phyloP scores from a whole-genome alignment of 2,113 vertebrate genomes.

The Oophaga pumilio region DNA sequence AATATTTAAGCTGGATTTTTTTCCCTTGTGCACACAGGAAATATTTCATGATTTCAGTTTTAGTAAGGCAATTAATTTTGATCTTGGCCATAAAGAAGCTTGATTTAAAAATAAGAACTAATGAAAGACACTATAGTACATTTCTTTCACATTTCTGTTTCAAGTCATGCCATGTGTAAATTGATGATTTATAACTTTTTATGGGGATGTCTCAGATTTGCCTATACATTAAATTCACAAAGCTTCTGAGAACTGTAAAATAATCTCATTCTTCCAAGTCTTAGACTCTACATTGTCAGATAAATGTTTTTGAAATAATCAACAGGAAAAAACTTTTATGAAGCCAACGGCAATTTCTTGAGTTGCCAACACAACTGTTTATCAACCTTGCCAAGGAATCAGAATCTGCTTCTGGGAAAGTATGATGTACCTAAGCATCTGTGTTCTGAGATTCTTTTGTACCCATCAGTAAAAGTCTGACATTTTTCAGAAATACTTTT shows the following conservation, averaged over 20 bases:
- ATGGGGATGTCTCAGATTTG: not conserved
- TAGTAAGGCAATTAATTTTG: constrained; percentile 9
- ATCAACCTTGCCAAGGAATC: constrained; percentile 71
- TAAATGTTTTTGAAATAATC: constrained; percentile 63
- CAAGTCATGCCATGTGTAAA: constrained; percentile 1
- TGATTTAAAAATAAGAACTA: not conserved
- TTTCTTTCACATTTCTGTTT: constrained; percentile 15
- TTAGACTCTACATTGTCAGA: constrained; percentile 5
- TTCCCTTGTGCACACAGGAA: not conserved
- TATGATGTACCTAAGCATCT: constrained; percentile 77
- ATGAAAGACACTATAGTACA: not conserved
- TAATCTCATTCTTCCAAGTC: constrained; percentile 30
- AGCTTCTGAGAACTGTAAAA: constrained; percentile 43
- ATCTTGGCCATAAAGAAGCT: not conserved
- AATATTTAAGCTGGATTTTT: constrained; percentile 39
- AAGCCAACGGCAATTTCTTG: constrained; percentile 67
- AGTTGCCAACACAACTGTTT: constrained; percentile 74
- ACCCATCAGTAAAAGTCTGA: not conserved
- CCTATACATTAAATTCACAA: constrained; percentile 36
- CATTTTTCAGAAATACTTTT: not conserved
- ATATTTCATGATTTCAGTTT: constrained; percentile 34
- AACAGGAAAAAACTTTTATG: constrained; percentile 65
- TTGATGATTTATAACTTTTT: constrained; percentile 38
- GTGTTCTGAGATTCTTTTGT: constrained; percentile 69
- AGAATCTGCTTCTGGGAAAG: constrained; percentile 76